Evolutionary conservation across 2,888 invertebrate species (phyloP).

Genomic region (Agrochola litura): DNA sequence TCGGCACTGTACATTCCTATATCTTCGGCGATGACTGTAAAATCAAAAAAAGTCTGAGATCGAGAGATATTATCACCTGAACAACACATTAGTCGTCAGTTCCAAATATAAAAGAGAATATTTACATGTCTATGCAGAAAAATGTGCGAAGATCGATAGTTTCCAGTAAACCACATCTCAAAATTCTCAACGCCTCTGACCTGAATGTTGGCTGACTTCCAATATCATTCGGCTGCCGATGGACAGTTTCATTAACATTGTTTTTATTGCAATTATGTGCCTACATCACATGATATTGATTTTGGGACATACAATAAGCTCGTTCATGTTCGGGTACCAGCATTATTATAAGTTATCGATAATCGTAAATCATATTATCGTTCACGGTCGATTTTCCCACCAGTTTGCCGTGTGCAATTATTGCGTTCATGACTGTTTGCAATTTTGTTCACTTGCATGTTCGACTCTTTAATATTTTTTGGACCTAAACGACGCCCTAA

Average conservation of each 20-base stretch:
- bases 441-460: neutral
- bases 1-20: neutral
- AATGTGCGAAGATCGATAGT: slow-evolving; percentile 27
- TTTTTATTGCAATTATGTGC: slow-evolving; percentile 10
- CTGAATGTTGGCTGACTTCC: slow-evolving; percentile 57
- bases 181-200: slow-evolving; percentile 12
- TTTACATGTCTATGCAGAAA: slow-evolving; percentile 18
- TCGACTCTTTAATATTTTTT: neutral
- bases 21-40: neutral
- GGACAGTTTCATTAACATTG: slow-evolving; percentile 35
- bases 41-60: slow-evolving; percentile 7
- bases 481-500: neutral
- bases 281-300: slow-evolving; percentile 15
- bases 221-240: slow-evolving; percentile 39
- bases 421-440: neutral
- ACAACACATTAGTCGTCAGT: slow-evolving; percentile 19
- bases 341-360: neutral
- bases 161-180: slow-evolving; percentile 38
- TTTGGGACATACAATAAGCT: slow-evolving; percentile 7
- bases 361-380: neutral
- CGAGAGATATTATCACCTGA: neutral
- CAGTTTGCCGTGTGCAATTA: neutral
- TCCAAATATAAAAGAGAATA: slow-evolving; percentile 17
- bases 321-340: neutral
- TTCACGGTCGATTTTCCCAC: neutral